These are phyloP conservation scores for Pyrocoelia pectoralis DNA, from an alignment of 2,888 invertebrate genomes.

Conservation along the genomic window DNA sequence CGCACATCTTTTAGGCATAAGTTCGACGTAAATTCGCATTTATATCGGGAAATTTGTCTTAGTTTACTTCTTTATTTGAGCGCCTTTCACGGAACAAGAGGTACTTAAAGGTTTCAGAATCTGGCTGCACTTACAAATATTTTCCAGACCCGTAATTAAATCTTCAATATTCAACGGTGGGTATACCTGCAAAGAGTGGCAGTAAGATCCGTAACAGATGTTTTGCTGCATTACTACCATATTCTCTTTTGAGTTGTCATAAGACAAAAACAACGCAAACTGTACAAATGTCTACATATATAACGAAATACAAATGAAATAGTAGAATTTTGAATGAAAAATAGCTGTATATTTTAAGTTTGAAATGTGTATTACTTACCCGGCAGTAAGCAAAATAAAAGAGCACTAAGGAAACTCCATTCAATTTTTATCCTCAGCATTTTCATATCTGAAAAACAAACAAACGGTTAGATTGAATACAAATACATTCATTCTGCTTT, in stretches of 20 bases:
- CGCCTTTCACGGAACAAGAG: too few relatives aligned
- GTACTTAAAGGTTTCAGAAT: too few relatives aligned
- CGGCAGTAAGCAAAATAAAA: slow-evolving; percentile 35
- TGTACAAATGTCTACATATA: slow-evolving; percentile 14
- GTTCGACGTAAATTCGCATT: too few relatives aligned
- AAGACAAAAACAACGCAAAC: slow-evolving; percentile 18
- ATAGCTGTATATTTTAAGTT: slow-evolving; percentile 32
- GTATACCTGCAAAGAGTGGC: slow-evolving; percentile 4
- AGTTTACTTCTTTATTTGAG: too few relatives aligned
- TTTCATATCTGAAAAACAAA: slow-evolving; percentile 40
- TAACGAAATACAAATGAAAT: slow-evolving; percentile 32
- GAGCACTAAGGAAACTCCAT: slow-evolving; percentile 29
- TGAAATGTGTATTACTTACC: slow-evolving; percentile 39
- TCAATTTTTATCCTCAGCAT: slow-evolving; percentile 37
- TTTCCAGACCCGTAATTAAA: slow-evolving; percentile 23
- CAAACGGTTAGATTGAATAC: slow-evolving; percentile 30
- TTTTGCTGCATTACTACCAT: neutral
- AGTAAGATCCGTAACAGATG: slow-evolving; percentile 28
- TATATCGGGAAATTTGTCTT: too few relatives aligned
- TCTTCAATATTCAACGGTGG: slow-evolving; percentile 21
- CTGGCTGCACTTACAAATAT: too few relatives aligned
- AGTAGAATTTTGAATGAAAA: slow-evolving; percentile 32
- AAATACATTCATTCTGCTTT: slow-evolving; percentile 16
- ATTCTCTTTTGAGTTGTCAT: neutral
- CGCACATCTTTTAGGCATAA: too few relatives aligned